A percentile compares a stretch with the other conserved stretches of the same genome.
These are phyloP conservation scores for Melanerpes aurifrons DNA, from an alignment of 2,113 vertebrate genomes.

Conservation along the genomic window DNA sequence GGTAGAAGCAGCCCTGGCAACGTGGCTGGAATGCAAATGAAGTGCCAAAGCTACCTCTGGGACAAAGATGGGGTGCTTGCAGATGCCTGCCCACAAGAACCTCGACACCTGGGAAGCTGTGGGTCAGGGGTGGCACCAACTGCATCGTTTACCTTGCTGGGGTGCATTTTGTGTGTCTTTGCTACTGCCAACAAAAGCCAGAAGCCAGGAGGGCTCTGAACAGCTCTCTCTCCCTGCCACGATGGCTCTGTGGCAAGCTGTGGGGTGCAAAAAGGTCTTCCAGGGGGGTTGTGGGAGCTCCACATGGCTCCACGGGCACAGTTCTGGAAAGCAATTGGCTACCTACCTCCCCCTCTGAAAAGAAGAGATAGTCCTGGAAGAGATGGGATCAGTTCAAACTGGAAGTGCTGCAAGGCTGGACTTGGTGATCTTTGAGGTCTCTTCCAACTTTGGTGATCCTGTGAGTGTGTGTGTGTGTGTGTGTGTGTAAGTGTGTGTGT, in stretches of 20 bases:
- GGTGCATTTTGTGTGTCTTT: not conserved
- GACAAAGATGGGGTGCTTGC: not conserved
- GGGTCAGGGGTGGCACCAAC: not conserved
- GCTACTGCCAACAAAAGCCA: not conserved
- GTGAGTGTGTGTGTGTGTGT: too few relatives aligned
- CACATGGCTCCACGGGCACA: not conserved
- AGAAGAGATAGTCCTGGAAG: not conserved
- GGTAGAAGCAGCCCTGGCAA: rapidly evolving
- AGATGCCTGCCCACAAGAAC: not conserved
- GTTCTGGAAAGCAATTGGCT: rapidly evolving
- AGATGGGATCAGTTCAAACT: not conserved
- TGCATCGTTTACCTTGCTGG: rapidly evolving
- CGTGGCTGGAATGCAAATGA: not conserved
- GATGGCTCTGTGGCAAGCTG: not conserved
- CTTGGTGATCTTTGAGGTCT: too few relatives aligned
- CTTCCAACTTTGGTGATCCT: too few relatives aligned
- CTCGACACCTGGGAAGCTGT: not conserved
- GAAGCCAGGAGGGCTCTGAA: not conserved
- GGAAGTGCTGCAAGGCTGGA: too few relatives aligned
- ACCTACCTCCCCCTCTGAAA: not conserved
- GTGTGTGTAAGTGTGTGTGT: too few relatives aligned
- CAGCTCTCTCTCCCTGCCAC: not conserved
- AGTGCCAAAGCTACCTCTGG: rapidly evolving
- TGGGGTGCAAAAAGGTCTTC: not conserved
- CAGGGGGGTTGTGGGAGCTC: not conserved